Evolutionary conservation across 2,888 invertebrate genomes (phyloP).

Genomic region (Rapana venosa): DNA sequence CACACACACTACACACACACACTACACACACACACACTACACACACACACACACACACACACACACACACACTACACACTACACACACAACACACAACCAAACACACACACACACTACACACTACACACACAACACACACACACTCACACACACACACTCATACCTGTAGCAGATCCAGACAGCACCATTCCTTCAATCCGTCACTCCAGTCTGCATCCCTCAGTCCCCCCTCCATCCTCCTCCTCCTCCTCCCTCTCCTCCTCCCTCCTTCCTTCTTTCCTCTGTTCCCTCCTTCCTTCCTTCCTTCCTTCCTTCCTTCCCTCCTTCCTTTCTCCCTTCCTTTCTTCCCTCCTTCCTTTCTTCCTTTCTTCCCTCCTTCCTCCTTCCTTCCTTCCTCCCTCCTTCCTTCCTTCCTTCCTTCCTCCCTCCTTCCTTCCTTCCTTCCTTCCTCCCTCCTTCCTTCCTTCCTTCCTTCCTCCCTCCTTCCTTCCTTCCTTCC

Average conservation of each 20-base stretch:
- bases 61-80: neutral
- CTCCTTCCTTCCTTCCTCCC: neutral
- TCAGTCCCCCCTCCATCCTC: neutral
- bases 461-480: neutral
- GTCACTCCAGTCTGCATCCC: neutral
- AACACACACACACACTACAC: too few species aligned
- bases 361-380: neutral
- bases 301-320: neutral
- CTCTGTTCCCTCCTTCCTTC: neutral
- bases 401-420: neutral
- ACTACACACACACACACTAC: slow-evolving; percentile 10
- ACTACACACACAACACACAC: too few species aligned
- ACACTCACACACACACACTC: too few species aligned
- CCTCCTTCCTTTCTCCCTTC: neutral
- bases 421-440: neutral
- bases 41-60: slow-evolving; percentile 8
- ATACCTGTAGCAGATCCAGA: too few species aligned
- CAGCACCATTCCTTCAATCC: too few species aligned
- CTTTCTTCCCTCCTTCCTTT: neutral
- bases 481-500: neutral
- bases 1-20: slow-evolving; percentile 10
- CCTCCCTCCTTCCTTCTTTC: neutral
- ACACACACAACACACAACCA: too few species aligned
- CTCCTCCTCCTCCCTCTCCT: neutral
- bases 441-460: neutral